These are phyloP conservation scores for Lepidurus arcticus DNA, from an alignment of 1,140 invertebrate species.

Conservation along the genomic window DNA sequence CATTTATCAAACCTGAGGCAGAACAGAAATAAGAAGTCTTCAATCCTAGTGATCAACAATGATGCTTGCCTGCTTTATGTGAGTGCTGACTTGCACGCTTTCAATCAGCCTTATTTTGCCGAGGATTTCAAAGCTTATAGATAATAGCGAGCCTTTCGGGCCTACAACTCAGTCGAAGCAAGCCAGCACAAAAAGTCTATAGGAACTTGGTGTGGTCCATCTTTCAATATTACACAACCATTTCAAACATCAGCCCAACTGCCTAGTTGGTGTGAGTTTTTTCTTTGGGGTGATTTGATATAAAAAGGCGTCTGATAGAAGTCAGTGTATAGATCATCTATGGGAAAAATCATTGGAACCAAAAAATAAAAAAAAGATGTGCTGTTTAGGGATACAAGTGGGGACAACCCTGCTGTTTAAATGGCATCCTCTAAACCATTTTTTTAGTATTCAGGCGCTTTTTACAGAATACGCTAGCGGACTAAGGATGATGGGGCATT, in stretches of 20 bases:
- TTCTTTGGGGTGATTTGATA: no score
- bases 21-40: neutral
- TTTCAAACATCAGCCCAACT: neutral
- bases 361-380: no score
- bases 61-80: neutral
- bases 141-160: neutral
- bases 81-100: neutral
- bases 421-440: no score
- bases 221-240: neutral
- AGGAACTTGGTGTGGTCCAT: neutral
- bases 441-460: no score
- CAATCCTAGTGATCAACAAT: constrained; percentile 19
- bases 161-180: neutral
- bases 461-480: no score
- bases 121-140: neutral
- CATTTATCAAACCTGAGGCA: neutral
- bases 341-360: no score
- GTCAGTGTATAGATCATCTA: no score
- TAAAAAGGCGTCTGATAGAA: no score
- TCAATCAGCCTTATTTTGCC: neutral
- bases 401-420: no score
- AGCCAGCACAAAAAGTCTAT: neutral
- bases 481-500: no score
- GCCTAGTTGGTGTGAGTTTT: no score
- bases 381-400: no score